Evolutionary conservation across 2,113 vertebrate genomes (phyloP), one percentile per base, ranked within the genome.

Genomic region (Nothocercus nigrocapillus): DNA sequence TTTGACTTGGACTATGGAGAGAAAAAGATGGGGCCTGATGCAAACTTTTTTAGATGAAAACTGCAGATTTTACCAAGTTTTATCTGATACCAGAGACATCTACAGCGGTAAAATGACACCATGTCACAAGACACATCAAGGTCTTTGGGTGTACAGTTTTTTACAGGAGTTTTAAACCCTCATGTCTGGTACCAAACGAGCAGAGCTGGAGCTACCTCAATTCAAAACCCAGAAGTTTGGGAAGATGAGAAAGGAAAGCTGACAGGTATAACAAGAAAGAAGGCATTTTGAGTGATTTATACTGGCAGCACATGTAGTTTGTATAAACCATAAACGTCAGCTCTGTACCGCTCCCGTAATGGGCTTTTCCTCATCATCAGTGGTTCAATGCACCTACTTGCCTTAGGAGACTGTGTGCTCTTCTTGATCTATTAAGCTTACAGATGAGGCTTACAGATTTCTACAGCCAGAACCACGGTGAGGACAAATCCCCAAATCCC

Each of bases 391-490:
- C 14, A 64, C 17, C 21, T 4, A 0, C 11, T 38, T 45, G 20
- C 5, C 14, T 20, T 51, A 53, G 47, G 68, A 72, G 34, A 36
- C 15, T 25, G 4, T 40, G 28, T 27, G 10, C 42, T 76, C 4
- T 74, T 85, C 83, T 40, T 59, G 73, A 11, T 30, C 54, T 56
- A 9, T 16, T 56, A 56, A 2, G 14, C 72, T 63, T 49, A 49
- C 45, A 47, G 45, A 64, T 21, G 13, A 11, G 45, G 38, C 4
- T 19, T 54, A 54, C 45, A 14, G 0, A 0, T 4, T 6, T 13
- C 25, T 72, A 17, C 34, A 32, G 27, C 53, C 30, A 61, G n/a
- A 75, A 32, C 24, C 42, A 47, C n/a, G 45, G 21, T 47, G 30
- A 45, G 67, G 28, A 56, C 54, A 30, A 56, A 30, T 32, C 54